Percentiles rank a stretch among this genome's conserved stretches.
phyloP scores from a whole-genome alignment of 2,113 vertebrate genomes.

The Vidua chalybeata region DNA sequence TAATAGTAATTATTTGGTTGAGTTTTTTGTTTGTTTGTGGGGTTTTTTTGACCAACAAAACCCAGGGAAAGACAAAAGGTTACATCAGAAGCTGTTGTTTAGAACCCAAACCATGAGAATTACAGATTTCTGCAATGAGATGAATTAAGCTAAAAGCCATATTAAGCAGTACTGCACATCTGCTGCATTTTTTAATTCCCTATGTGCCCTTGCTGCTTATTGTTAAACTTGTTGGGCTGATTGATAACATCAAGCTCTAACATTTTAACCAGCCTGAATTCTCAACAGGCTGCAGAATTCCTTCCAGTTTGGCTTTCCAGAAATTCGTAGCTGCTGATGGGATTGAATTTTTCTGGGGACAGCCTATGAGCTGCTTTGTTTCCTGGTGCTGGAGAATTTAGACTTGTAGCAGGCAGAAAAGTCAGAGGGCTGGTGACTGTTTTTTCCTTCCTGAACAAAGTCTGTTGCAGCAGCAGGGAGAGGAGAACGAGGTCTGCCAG shows the following conservation, averaged over 20 bases:
- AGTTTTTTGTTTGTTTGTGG: background rate
- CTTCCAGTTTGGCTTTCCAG: background rate
- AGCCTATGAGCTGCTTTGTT: background rate
- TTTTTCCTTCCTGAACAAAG: background rate
- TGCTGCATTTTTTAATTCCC: constrained; percentile 3
- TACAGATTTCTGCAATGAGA: constrained; percentile 28
- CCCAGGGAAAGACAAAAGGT: background rate
- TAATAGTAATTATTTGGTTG: background rate
- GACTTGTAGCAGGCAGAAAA: background rate
- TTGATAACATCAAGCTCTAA: background rate
- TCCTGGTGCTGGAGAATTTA: background rate
- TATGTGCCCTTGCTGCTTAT: background rate
- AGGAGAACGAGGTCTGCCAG: background rate
- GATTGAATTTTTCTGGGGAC: background rate
- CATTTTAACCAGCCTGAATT: background rate
- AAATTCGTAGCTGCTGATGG: background rate
- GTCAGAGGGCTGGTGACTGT: background rate
- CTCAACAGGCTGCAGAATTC: background rate
- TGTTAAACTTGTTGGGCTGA: background rate
- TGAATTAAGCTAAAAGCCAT: constrained; percentile 51
- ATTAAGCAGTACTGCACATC: constrained; percentile 31
- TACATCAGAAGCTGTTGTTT: background rate
- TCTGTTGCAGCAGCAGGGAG: background rate
- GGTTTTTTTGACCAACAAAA: background rate
- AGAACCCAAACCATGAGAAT: constrained; percentile 6